phyloP scores from a whole-genome alignment of 2,797 vertebrate species.

The Lophura swinhoii region DNA sequence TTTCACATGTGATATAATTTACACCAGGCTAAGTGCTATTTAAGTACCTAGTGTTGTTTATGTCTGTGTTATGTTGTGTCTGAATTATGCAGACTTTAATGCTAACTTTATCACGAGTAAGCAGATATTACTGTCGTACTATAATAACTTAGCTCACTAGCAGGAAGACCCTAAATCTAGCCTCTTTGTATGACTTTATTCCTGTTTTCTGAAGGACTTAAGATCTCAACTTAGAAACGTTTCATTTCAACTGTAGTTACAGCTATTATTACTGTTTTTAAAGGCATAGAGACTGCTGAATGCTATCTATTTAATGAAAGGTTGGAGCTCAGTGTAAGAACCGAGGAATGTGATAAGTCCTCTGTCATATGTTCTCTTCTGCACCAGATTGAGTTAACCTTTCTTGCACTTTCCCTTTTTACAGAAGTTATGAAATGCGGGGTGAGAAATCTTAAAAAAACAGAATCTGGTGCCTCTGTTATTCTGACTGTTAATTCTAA shows the following conservation, averaged over 20 bases:
- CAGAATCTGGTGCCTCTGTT: not conserved
- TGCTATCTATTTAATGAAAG: not conserved
- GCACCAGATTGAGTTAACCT: not conserved
- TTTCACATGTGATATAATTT: slow-evolving; percentile 33
- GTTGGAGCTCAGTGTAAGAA: not conserved
- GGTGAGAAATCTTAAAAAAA: not conserved
- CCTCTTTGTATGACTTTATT: not conserved
- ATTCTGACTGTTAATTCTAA: not conserved
- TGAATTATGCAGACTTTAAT: slow-evolving; percentile 13
- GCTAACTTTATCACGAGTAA: not conserved
- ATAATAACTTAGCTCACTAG: not conserved
- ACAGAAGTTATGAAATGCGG: not conserved
- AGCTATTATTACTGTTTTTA: not conserved
- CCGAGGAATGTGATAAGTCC: not conserved
- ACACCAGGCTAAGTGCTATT: slow-evolving; percentile 42
- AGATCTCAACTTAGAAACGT: not conserved
- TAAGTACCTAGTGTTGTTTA: slow-evolving; percentile 42
- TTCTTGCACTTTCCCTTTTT: not conserved
- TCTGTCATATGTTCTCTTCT: not conserved
- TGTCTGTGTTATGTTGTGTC: not conserved
- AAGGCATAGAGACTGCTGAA: not conserved
- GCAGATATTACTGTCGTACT: not conserved
- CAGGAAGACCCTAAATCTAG: not conserved
- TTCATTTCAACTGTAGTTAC: not conserved
- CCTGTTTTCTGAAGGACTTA: not conserved